Evolutionary conservation across 2,797 vertebrate genomes (phyloP), one percentile per base, ranked within the genome.

Genomic region (Chrosomus eos): DNA sequence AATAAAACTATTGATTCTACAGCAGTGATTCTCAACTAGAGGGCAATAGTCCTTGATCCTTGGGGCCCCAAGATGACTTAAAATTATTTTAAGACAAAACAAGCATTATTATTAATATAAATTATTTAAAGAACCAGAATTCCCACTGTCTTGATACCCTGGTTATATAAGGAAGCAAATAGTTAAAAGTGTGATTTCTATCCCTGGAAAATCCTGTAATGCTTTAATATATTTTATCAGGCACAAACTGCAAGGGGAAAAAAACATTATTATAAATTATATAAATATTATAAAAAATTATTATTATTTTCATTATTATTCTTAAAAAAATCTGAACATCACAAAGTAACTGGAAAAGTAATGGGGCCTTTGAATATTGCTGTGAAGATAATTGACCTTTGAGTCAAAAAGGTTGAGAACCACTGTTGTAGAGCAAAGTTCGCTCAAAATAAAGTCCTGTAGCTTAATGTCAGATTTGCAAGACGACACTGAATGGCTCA

Each of bases 401-500:
- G 19, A 36, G 73, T 55, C 11, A n/a, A 55, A 75, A 55, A 55
- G 1, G 26, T 51, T 13, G 71, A 36, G 8, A 73, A 33, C 9
- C 26, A 73, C 45, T 21, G 26, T 31, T 73, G 28, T 48, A 19
- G 4, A 18, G 23, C 13, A 38, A 26, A 19, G 55, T 64, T 31
- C 16, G 6, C 23, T 43, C 18, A 51, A 21, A 14, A 67, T 51
- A 45, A 21, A 21, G 8, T 67, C 13, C 64, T 26, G n/a, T 7
- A 28, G 14, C 23, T 45, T 3, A 48, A 36, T 6, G n/a, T 72
- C 23, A 18, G 0, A 48, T 43, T 36, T 33, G n/a, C 33, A 88
- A 70, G 9, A 21, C 0, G 19, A 74, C 28, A 66, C 0, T 38
- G 5, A 19, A 1, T 7, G 14, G 43, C 95, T 91, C 90, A 99